phyloP scores from a whole-genome alignment of 2,113 vertebrate genomes.

The Camelus bactrianus region DNA sequence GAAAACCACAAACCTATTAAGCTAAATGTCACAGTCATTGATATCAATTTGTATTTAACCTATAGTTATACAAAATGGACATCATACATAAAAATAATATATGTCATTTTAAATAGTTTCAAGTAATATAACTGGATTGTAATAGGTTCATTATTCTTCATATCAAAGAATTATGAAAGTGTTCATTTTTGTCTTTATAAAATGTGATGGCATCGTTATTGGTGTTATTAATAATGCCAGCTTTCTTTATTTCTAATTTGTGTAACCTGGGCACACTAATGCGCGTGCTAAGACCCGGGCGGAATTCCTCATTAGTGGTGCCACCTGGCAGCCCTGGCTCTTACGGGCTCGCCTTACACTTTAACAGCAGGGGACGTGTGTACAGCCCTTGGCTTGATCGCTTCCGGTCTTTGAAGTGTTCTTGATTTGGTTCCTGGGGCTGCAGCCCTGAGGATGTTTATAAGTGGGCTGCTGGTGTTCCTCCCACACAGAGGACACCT shows the following conservation, averaged over 20 bases:
- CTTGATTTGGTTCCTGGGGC: neutral
- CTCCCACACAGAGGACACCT: neutral
- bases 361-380: accelerated
- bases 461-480: neutral
- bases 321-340: accelerated
- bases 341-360: too few relatives aligned
- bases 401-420: neutral
- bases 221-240: neutral
- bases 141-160: neutral
- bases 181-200: neutral
- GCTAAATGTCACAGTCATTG: neutral
- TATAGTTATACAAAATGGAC: neutral
- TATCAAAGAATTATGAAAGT: neutral
- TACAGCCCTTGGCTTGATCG: neutral
- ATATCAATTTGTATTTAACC: neutral
- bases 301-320: neutral
- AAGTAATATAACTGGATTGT: neutral
- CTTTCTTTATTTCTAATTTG: neutral
- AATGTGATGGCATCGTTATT: neutral
- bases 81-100: neutral
- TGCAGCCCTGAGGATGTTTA: neutral
- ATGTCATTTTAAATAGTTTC: neutral
- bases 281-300: neutral
- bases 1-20: neutral
- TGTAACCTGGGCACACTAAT: neutral